phyloP scores from a whole-genome alignment of 2,113 vertebrate genomes.

The Sander vitreus region DNA sequence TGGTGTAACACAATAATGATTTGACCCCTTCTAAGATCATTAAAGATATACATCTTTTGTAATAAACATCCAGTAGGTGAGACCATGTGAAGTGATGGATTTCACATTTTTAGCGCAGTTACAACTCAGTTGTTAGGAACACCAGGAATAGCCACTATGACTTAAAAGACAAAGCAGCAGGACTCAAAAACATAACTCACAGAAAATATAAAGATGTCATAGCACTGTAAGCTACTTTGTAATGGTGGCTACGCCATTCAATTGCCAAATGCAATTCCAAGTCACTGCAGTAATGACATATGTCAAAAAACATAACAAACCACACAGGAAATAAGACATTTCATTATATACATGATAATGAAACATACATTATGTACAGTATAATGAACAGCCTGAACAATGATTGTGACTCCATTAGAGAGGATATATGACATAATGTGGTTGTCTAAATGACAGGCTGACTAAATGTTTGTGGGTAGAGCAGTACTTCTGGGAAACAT shows the following conservation, averaged over 20 bases:
- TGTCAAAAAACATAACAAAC: background rate
- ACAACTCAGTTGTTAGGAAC: background rate
- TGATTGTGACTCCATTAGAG: constrained; percentile 21
- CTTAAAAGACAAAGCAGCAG: background rate
- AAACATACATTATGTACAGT: background rate
- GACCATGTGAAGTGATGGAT: background rate
- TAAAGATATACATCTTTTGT: constrained; percentile 1
- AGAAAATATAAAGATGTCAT: background rate
- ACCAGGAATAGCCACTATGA: background rate
- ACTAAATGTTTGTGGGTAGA: background rate
- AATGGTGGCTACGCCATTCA: background rate
- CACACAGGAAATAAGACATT: background rate
- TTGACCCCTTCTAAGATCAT: background rate
- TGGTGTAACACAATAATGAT: background rate
- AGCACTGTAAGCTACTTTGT: background rate
- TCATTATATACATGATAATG: background rate
- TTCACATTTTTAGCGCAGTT: background rate
- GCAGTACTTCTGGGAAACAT: constrained; percentile 16
- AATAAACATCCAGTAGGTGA: background rate
- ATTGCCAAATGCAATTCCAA: background rate
- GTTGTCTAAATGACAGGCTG: constrained; percentile 12
- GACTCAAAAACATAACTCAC: background rate
- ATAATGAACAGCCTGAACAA: background rate
- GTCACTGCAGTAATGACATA: background rate
- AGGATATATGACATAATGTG: constrained; percentile 21